phyloP scores from a whole-genome alignment of 1,140 invertebrate species.

The Metaphire vulgaris region DNA sequence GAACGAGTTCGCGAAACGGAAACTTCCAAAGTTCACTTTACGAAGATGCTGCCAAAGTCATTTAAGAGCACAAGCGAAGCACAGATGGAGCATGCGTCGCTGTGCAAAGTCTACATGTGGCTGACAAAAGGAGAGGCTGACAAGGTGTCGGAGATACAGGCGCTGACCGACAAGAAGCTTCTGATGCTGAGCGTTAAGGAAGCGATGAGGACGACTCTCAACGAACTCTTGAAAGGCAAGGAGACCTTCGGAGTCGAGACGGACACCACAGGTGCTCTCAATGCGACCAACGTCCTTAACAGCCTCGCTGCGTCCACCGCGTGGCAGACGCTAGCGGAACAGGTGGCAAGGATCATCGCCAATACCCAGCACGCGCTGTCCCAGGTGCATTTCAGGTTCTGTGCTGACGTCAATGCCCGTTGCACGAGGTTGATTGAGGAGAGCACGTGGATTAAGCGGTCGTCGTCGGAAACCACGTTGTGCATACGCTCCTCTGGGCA shows the following conservation, averaged over 20 bases:
- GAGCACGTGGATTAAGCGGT: background rate
- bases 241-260: constrained; percentile 27
- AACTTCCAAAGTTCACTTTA: background rate
- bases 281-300: constrained; percentile 18
- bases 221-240: constrained; percentile 15
- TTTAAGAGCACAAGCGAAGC: background rate
- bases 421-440: background rate
- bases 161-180: constrained; percentile 18
- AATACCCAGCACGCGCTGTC: background rate
- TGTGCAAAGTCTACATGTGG: constrained; percentile 4
- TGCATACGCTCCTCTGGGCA: background rate
- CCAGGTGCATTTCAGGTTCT: background rate
- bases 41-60: background rate
- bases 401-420: background rate
- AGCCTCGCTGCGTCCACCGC: constrained; percentile 1
- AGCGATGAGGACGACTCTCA: constrained; percentile 13
- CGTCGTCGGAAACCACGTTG: background rate
- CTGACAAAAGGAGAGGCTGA: constrained; percentile 7
- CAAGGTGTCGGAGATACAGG: background rate
- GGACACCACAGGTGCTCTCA: constrained; percentile 9
- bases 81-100: background rate
- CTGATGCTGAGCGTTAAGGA: constrained; percentile 24
- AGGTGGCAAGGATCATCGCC: constrained; percentile 8
- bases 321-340: constrained; percentile 25
- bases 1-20: too few relatives aligned